Percentiles rank a stretch among this genome's conserved stretches.
phyloP scores from a whole-genome alignment of 2,888 invertebrate genomes.

The Pediacus dermestoides region DNA sequence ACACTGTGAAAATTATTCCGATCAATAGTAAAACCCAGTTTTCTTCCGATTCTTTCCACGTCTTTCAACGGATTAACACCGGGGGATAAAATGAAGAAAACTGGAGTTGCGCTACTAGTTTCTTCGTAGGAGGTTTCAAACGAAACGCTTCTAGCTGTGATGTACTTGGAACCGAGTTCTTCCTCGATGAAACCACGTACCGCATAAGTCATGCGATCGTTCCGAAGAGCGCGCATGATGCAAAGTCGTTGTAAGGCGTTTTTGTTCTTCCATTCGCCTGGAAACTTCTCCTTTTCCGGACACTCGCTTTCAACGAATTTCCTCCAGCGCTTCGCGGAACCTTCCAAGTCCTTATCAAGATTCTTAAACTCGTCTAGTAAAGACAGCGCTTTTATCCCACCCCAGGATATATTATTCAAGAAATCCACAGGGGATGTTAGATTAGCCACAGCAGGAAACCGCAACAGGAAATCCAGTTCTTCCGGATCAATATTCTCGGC shows the following conservation, averaged over 20 bases:
- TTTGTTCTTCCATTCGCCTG: conserved; percentile 95
- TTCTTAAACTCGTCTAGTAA: conserved; percentile 76
- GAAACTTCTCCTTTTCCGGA: conserved; percentile 90
- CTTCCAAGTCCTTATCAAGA: conserved; percentile 87
- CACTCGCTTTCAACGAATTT: conserved; percentile 89
- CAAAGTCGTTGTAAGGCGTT: conserved; percentile 79
- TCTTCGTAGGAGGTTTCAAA: conserved; percentile 85
- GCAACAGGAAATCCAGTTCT: conserved; percentile 83
- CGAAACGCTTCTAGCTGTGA: conserved; percentile 73
- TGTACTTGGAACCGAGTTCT: conserved; percentile 78
- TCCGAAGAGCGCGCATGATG: conserved; percentile 86
- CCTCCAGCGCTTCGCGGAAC: conserved; percentile 88
- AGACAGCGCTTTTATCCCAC: conserved; percentile 81
- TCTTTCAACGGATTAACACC: conserved; percentile 95
- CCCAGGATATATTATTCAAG: conserved; percentile 77
- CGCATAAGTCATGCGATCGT: conserved; percentile 94
- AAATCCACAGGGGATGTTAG: conserved; percentile 78
- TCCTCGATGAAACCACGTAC: conserved; percentile 85
- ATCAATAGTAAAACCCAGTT: conserved; percentile 74
- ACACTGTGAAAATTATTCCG: conserved; percentile 87
- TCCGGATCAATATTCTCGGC: conserved; percentile 65
- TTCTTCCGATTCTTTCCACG: conserved; percentile 80
- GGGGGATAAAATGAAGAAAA: conserved; percentile 91
- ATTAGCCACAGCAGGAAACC: conserved; percentile 76
- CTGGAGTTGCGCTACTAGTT: conserved; percentile 77